Evolutionary conservation across 2,888 invertebrate genomes (phyloP).

Genomic region (Zele albiditarsus): DNA sequence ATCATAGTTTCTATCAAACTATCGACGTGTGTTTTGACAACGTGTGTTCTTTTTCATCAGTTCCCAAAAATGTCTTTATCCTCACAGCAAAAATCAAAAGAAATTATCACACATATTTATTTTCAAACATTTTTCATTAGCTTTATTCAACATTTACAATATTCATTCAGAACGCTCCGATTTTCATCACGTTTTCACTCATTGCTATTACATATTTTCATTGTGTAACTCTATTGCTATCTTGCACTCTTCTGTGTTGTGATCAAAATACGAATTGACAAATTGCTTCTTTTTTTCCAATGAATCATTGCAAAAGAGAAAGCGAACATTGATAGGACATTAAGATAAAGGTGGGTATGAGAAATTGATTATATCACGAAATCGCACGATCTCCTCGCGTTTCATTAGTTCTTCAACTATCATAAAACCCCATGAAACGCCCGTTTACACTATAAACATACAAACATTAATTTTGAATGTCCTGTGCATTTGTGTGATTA

Average conservation of each 20-base stretch:
- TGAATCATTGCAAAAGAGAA: neutral
- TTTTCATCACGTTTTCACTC: neutral
- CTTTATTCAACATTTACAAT: conserved; percentile 32
- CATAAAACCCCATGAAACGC: neutral
- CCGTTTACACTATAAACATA: neutral
- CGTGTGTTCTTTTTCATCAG: conserved; percentile 45
- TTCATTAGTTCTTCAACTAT: neutral
- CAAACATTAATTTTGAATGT: neutral
- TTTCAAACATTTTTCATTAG: neutral
- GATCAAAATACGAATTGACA: neutral
- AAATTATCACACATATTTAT: neutral
- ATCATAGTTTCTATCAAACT: conserved; percentile 74
- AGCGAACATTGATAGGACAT: neutral
- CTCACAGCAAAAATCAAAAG: conserved; percentile 8
- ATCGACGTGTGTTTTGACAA: conserved; percentile 41
- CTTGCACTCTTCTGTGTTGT: neutral
- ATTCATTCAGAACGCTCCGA: neutral
- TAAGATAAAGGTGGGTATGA: neutral
- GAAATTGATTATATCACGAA: neutral
- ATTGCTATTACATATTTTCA: neutral
- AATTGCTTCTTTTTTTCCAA: neutral
- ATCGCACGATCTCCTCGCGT: neutral
- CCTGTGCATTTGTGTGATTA: neutral
- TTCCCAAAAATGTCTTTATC: conserved; percentile 28
- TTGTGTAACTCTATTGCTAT: neutral